phyloP scores from a whole-genome alignment of 1,140 invertebrate species.

The Ephestia elutella region DNA sequence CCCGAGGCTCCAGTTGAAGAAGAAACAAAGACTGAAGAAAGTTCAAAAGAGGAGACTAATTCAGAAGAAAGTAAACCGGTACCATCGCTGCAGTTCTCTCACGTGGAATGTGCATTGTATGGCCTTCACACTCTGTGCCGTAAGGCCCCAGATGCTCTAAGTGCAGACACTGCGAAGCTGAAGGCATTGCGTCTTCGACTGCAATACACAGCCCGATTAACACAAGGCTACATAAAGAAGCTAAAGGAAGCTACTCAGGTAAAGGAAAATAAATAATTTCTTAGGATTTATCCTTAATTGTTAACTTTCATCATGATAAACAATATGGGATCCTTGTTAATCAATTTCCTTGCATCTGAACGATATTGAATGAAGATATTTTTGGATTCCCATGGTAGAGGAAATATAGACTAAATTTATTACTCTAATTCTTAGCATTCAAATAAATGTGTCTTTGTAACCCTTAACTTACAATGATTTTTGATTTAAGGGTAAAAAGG shows the following conservation, averaged over 20 bases:
- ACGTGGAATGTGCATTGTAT: slow-evolving; percentile 94
- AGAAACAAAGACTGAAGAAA: slow-evolving; percentile 47
- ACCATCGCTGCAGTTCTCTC: slow-evolving; percentile 91
- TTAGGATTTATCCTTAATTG: too few species aligned
- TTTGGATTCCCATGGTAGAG: too few species aligned
- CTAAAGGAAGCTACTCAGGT: slow-evolving; percentile 87
- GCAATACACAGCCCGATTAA: slow-evolving; percentile 93
- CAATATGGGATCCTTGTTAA: too few species aligned
- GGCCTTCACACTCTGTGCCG: slow-evolving; percentile 91
- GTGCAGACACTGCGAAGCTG: slow-evolving; percentile 84
- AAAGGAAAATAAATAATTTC: too few species aligned
- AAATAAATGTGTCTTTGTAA: too few species aligned
- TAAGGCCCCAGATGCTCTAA: slow-evolving; percentile 83
- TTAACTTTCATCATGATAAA: too few species aligned
- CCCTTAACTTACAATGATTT: too few species aligned
- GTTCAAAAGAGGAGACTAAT: slow-evolving; percentile 20
- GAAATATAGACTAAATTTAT: too few species aligned
- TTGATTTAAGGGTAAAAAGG: slow-evolving; percentile 78
- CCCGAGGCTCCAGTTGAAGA: slow-evolving; percentile 84
- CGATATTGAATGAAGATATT: not conserved
- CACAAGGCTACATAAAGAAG: slow-evolving; percentile 94
- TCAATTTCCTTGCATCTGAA: too few species aligned
- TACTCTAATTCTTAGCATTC: too few species aligned
- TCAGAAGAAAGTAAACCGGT: slow-evolving; percentile 51
- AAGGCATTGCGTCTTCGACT: slow-evolving; percentile 92